Percentiles rank a stretch among this genome's conserved stretches.
phyloP scores from a whole-genome alignment of 2,888 invertebrate species.

The Gymnosoma rotundatum region DNA sequence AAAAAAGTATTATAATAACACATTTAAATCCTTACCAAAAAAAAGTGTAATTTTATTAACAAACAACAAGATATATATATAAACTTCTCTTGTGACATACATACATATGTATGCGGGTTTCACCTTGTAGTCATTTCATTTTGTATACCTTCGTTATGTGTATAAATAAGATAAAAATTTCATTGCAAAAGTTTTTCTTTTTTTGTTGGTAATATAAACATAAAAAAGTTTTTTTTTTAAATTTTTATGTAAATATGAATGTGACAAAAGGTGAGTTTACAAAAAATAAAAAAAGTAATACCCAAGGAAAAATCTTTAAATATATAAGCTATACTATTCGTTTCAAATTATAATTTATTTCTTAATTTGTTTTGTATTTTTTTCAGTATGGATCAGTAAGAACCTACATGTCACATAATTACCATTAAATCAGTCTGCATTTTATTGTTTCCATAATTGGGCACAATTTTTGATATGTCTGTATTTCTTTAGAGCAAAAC shows the following conservation, averaged over 20 bases:
- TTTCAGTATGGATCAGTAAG: not conserved
- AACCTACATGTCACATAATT: not conserved
- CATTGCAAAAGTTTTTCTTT: slow-evolving; percentile 58
- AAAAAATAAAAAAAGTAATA: slow-evolving; percentile 7
- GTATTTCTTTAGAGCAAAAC: slow-evolving; percentile 6
- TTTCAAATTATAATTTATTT: not conserved
- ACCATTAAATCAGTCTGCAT: not conserved
- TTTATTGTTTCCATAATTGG: not conserved
- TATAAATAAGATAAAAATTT: slow-evolving; percentile 58
- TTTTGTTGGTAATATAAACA: slow-evolving; percentile 58
- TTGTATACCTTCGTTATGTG: slow-evolving; percentile 33
- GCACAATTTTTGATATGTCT: not conserved
- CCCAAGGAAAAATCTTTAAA: slow-evolving; percentile 15
- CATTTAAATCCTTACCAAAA: slow-evolving; percentile 9
- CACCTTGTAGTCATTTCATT: slow-evolving; percentile 64
- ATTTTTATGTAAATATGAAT: slow-evolving; percentile 18
- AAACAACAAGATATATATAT: not conserved
- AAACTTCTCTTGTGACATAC: slow-evolving; percentile 36
- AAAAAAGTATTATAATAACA: slow-evolving; percentile 3
- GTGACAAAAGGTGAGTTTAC: slow-evolving; percentile 51
- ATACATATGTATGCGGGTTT: slow-evolving; percentile 63
- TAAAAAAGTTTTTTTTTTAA: slow-evolving; percentile 27
- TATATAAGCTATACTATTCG: not conserved
- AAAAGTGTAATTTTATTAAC: not conserved
- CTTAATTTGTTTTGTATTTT: not conserved